Base-by-base conservation (phyloP, 1,140 invertebrate genomes). In the Mesaphorura yosii region DNA sequence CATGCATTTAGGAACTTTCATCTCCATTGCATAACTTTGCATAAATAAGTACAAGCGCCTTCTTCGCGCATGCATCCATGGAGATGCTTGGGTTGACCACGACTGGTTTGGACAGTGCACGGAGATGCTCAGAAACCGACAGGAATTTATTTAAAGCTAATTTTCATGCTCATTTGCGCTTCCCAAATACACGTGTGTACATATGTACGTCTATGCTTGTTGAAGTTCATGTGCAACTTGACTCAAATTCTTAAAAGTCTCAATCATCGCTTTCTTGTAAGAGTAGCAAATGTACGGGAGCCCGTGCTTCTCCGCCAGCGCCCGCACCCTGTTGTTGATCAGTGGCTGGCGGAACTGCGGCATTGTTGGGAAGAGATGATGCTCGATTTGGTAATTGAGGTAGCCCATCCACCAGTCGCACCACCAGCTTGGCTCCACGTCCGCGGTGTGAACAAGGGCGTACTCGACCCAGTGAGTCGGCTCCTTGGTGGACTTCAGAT, bases 291-390 rank as follows among this genome's bases (percentile, higher is more conserved):
- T 4, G 26, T 57, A 57, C 1, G 49, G 49, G 2, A 57, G 20
- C 4, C 25, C 29, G 28, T 57, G 44, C 17, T 48, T 34, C n/a
- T 28, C 31, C 4, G 54, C 54, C 2, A 56, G 42, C 23, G 41
- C 45, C 23, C 37, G 51, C 29, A 57, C 55, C 28, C 41, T 23
- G 34, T 51, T 37, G 12, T 23, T 37, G 45, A 51, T 40, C 4
- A 47, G n/a, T 14, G 27, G 26, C 4, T 27, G 22, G 15, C 42
- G 41, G 38, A 52, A 57, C 19, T 28, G 40, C 20, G 55, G 55
- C 44, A 57, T 52, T 3, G 55, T 48, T 3, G 55, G 55, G 26
- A 57, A 57, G 14, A 57, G 27, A 45, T 60, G 55, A 52, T 57
- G 55, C 20, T 57, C 55, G 27, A 57, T 52, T 48, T 57, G 55